Conservation (phyloP, 1,140 invertebrate species). For the Latrodectus geometricus region DNA sequence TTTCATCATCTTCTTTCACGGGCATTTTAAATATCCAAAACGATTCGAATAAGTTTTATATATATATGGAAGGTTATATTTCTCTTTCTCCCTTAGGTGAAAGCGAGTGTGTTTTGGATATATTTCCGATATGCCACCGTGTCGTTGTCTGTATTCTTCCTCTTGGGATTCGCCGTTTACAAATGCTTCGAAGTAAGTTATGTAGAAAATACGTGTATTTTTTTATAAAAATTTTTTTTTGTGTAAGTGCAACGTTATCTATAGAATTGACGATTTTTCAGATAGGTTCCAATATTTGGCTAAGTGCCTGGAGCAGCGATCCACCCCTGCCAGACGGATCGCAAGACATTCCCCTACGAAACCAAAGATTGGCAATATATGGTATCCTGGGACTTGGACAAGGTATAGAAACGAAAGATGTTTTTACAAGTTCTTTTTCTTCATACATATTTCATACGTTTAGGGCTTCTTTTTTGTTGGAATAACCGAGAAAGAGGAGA, state of each 20-base stretch:
- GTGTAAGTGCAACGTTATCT: neutral
- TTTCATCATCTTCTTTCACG: too few relatives aligned
- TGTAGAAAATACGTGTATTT: neutral
- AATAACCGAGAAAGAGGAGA: neutral
- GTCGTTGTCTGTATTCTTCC: neutral
- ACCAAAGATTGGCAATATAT: conserved; percentile 39
- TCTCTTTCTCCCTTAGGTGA: neutral
- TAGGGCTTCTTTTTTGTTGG: neutral
- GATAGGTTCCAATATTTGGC: conserved; percentile 56
- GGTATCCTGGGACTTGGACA: conserved; percentile 33
- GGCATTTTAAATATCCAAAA: too few relatives aligned
- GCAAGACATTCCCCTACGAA: conserved; percentile 36
- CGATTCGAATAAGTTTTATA: too few relatives aligned
- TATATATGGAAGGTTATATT: too few relatives aligned
- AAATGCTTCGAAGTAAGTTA: conserved; percentile 43
- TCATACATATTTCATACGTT: neutral
- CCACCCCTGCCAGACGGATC: conserved; percentile 38
- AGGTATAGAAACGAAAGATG: conserved; percentile 7
- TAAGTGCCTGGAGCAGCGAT: conserved; percentile 53
- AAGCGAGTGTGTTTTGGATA: conserved; percentile 27
- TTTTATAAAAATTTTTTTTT: too few relatives aligned
- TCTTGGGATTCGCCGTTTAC: conserved; percentile 2
- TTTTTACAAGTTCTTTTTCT: neutral
- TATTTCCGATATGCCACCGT: conserved; percentile 25
- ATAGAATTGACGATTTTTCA: neutral